A percentile compares a stretch with the other conserved stretches of the same genome.
These are phyloP conservation scores for Falco peregrinus DNA, from an alignment of 2,797 vertebrate species.

Conservation along the genomic window DNA sequence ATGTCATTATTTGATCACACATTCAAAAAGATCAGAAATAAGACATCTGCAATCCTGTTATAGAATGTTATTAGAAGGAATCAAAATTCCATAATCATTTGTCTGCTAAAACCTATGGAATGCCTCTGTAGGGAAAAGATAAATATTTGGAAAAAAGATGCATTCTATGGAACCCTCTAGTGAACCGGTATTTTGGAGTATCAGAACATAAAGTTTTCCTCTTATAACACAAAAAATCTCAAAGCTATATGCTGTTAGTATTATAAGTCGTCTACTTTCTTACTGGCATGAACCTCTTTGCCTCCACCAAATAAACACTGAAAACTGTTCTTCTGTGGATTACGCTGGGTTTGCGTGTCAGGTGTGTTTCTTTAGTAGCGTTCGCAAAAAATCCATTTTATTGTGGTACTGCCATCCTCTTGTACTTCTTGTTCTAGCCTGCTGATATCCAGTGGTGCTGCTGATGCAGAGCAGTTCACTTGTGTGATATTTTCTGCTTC, in stretches of 20 bases:
- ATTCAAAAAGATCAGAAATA: neutral
- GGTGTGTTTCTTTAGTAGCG: neutral
- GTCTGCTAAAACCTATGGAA: neutral
- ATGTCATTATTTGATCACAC: neutral
- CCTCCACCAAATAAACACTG: neutral
- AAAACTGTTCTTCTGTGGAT: neutral
- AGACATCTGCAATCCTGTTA: neutral
- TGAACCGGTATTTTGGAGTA: neutral
- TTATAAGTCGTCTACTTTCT: neutral
- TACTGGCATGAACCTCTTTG: neutral
- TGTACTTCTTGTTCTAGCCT: neutral
- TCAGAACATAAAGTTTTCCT: neutral
- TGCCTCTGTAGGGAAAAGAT: neutral
- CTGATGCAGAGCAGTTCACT: neutral
- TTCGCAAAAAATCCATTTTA: neutral
- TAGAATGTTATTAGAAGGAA: neutral
- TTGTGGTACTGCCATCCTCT: neutral
- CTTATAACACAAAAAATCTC: neutral
- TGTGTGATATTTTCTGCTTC: slow-evolving; percentile 15
- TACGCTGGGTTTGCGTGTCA: neutral
- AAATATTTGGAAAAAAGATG: neutral
- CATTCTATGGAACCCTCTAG: neutral
- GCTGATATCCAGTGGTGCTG: neutral
- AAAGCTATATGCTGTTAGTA: neutral
- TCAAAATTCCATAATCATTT: neutral